Base-by-base conservation (phyloP, 2,113 vertebrate species). In the Elephantulus edwardii region DNA sequence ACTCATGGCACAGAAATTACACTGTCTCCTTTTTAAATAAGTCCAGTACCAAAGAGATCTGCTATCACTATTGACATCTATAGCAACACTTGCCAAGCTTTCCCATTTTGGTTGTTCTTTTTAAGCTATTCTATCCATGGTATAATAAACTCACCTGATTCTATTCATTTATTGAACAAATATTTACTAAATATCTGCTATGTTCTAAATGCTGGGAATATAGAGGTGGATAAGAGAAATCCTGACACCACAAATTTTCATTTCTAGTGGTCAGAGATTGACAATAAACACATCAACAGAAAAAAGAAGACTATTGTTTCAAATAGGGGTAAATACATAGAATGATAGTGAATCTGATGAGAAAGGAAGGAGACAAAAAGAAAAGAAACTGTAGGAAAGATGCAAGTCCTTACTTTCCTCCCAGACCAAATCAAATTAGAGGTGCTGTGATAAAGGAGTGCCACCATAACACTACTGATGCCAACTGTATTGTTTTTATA, bases 161-260 rank as follows among this genome's bases (percentile, higher is more conserved):
- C 35, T 70, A 26, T 14, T n/a, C 19, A 89, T 79, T 94, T 64
- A 66, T 48, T 92, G 20, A 74, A 89, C 33, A 82, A 81, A 46
- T 35, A 74, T n/a, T n/a, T 19, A 79, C n/a, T 35, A 28, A 40
- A 38, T 88, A 16, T 11, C 20, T 58, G 46, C 17, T 66, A 1
- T 42, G 13, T 64, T 1, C 14, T 71, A 76, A 50, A 40, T 42
- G 17, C 44, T 38, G 22, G 52, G 28, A 46, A 76, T 20, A 33
- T 5, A 44, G 26, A 50, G 26, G 24, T 33, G 8, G 86, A 20
- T 24, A 33, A 64, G 8, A 78, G 30, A 80, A 46, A 9, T 71
- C 40, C 80, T 76, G 6, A 46, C 26, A 5, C 82, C 46, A 20
- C 30, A 33, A 40, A 54, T 62, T 90, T 88, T 66, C 72, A 52